Base-by-base conservation (phyloP, 2,797 vertebrate genomes). In the Peromyscus eremicus region DNA sequence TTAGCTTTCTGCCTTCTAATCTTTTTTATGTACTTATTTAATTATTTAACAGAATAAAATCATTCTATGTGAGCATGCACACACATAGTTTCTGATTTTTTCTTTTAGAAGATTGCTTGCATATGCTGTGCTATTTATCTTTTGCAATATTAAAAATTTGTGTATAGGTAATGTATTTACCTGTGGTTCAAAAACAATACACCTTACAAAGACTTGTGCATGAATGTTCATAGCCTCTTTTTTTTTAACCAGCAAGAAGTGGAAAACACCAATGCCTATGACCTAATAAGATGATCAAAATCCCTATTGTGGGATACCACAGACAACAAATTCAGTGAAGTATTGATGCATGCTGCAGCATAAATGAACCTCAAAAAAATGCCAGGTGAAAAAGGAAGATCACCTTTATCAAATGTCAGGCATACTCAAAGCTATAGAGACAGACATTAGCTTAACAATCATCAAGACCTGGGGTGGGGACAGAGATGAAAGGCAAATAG, bases 1-100 rank as follows among this genome's bases (percentile, higher is more conserved):
- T 96, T 75, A 85, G 93, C 91, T 94, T 87, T 95, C 87, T 95
- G 89, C 80, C 71, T 66, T 89, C 81, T 75, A 92, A 89, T 97
- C 93, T 88, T 60, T 94, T 92, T 80, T 89, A 85, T 95, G 83
- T 84, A 46, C 80, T 77, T 91, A 93, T 92, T 96, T 92, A 88
- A 91, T 95, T 93, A 95, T 90, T 96, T 91, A 96, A 40, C 77
- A 79, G 76, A 94, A 88, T 73, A 70, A 71, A 80, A 87, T 57
- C 64, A n/a, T 94, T 84, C 52, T 25, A 0, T 14, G n/a, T n/a
- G 34, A 57, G 71, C 0, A 0, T 49, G 23, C 2, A 27, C 34
- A 52, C 75, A 25, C 62, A 29, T 12, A 81, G 55, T 70, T 34
- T 55, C 49, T 81, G 55, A 4, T 25, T 82, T 85, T 79, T 87